Conservation (phyloP, 1,140 invertebrate species). For the Megathymus violae region DNA sequence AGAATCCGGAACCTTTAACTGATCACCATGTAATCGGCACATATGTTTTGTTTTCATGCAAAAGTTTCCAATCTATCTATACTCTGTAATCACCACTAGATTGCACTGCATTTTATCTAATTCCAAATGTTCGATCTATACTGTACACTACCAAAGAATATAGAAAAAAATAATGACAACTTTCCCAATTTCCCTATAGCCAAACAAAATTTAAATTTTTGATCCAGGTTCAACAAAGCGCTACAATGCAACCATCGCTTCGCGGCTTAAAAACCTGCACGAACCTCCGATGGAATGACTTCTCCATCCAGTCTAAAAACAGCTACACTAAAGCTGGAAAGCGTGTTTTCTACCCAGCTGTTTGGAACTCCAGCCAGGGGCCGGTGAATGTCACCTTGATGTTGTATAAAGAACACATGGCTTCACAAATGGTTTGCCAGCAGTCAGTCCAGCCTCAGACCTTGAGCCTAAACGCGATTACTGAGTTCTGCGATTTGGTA, state of each 20-base stretch:
- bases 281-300: slow-evolving; percentile 88
- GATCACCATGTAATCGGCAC: too few relatives aligned
- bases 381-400: slow-evolving; percentile 88
- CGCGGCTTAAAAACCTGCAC: slow-evolving; percentile 88
- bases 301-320: slow-evolving; percentile 84
- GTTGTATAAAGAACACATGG: slow-evolving; percentile 87
- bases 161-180: too few relatives aligned
- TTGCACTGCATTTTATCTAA: too few relatives aligned
- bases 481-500: slow-evolving; percentile 91
- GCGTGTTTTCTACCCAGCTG: slow-evolving; percentile 88
- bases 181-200: too few relatives aligned
- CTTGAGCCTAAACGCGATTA: slow-evolving; percentile 88
- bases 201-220: background rate
- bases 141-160: too few relatives aligned
- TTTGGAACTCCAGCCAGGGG: slow-evolving; percentile 85
- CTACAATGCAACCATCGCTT: slow-evolving; percentile 86
- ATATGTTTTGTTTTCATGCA: too few relatives aligned
- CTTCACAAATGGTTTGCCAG: slow-evolving; percentile 82
- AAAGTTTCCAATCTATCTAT: too few relatives aligned
- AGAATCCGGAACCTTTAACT: too few relatives aligned
- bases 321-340: slow-evolving; percentile 86
- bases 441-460: slow-evolving; percentile 81
- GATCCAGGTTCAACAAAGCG: slow-evolving; percentile 87
- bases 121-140: too few relatives aligned
- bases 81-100: too few relatives aligned